Base-by-base conservation (phyloP, 1,140 invertebrate genomes). In the Tetramorium alpestre region DNA sequence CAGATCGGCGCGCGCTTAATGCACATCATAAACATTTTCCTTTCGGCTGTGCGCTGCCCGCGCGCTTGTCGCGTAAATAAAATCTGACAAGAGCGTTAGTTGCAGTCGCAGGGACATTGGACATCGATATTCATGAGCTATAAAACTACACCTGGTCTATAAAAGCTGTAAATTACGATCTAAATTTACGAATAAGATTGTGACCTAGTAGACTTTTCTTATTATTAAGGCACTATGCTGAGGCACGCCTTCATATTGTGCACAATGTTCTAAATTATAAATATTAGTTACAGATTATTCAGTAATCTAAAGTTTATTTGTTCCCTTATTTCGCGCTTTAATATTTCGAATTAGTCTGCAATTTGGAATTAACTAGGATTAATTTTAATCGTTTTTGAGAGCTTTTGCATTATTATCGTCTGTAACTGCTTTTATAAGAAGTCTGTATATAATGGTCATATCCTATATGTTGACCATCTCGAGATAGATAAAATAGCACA, bases 21-120 rank as follows among this genome's bases (percentile, higher is more conserved):
- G 67, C 51, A 60, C 69, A 25, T 84, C 69, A 73, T 60, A 84
- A 84, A 84, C 69, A 75, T 84, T 75, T 75, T 73, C 69, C 67
- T 75, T 84, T 62, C 54, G 41, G 38, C 11, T 22, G 10, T 47
- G 25, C 16, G n/a, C 38, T 28, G 3, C 28, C 25, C n/a, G 44
- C 28, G 25, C n/a, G 44, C 10, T 28, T 25, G 25, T 75, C 80
- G 72, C 28, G 25, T 84, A 84, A 75, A 84, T 84, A 73, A 84
- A 49, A n/a, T 84, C 13, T 75, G 38, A 84, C 41, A 60, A 73
- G 67, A n/a, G 44, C 25, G 8, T 51, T 67, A 47, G 41, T 73
- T 28, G 73, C 11, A 75, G 76, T 81, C 22, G 47, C 16, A 47
- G 62, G 41, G 25, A 60, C 54, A 60, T 47, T 33, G 33, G n/a